These are phyloP conservation scores for Phengaris alcon DNA, from an alignment of 2,888 invertebrate species.

Conservation along the genomic window DNA sequence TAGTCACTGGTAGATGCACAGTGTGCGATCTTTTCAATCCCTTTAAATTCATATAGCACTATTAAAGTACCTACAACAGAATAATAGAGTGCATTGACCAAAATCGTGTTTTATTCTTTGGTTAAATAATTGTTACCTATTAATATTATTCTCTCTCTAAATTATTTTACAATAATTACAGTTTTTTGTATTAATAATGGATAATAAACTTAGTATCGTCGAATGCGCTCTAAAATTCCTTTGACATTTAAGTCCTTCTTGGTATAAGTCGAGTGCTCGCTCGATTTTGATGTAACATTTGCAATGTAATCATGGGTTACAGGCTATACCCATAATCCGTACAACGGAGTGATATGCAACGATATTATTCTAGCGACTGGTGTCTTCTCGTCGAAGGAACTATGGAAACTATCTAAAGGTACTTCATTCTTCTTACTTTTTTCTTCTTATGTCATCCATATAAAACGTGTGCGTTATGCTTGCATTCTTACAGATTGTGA, in stretches of 20 bases:
- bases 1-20: constrained; percentile 3
- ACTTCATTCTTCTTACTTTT: constrained; percentile 43
- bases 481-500: no score
- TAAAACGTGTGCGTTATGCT: no score
- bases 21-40: not conserved
- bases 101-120: not conserved
- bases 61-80: not conserved
- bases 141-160: not conserved
- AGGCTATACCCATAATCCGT: constrained; percentile 96
- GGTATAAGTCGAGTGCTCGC: not conserved
- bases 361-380: constrained; percentile 99
- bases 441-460: not conserved
- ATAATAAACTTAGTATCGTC: not conserved
- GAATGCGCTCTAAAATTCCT: not conserved
- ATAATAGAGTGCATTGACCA: constrained; percentile 6
- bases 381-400: constrained; percentile 99
- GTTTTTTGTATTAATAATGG: not conserved
- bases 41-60: not conserved
- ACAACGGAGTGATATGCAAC: constrained; percentile 99
- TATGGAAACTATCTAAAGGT: constrained; percentile 99
- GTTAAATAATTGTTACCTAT: not conserved
- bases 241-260: not conserved
- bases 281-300: constrained; percentile 31
- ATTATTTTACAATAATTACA: no score
- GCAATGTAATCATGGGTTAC: constrained; percentile 63